Evolutionary conservation across 2,888 invertebrate species (phyloP).

Genomic region (Mamestra brassicae): DNA sequence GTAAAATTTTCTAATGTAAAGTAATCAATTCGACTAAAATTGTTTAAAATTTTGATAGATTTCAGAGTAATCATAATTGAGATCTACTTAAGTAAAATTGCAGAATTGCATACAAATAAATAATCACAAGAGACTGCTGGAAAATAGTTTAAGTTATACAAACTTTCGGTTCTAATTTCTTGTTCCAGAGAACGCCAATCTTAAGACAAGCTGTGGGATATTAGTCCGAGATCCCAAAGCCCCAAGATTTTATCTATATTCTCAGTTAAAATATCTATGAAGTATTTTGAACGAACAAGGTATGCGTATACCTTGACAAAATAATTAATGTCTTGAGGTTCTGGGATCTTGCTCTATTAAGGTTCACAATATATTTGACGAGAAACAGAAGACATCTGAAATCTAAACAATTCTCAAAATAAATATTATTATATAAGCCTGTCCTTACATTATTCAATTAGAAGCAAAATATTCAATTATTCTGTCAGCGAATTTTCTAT

Average conservation of each 20-base stretch:
- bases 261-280: no score
- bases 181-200: not conserved
- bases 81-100: not conserved
- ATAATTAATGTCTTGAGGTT: no score
- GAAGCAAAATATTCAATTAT: not conserved
- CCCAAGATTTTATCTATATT: no score
- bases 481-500: slow-evolving; percentile 2
- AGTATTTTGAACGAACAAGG: no score
- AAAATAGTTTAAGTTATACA: not conserved
- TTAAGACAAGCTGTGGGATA: no score
- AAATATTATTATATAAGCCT: not conserved
- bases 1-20: not conserved
- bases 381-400: not conserved
- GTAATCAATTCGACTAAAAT: not conserved
- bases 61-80: not conserved
- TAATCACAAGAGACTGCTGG: not conserved
- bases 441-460: not conserved
- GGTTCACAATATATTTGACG: no score
- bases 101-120: not conserved
- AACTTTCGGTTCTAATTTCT: not conserved
- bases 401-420: not conserved
- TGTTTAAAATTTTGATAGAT: not conserved
- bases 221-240: no score
- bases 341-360: no score
- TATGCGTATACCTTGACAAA: no score